Conservation (phyloP, 2,113 vertebrate genomes). For the Syngnathoides biaculeatus region DNA sequence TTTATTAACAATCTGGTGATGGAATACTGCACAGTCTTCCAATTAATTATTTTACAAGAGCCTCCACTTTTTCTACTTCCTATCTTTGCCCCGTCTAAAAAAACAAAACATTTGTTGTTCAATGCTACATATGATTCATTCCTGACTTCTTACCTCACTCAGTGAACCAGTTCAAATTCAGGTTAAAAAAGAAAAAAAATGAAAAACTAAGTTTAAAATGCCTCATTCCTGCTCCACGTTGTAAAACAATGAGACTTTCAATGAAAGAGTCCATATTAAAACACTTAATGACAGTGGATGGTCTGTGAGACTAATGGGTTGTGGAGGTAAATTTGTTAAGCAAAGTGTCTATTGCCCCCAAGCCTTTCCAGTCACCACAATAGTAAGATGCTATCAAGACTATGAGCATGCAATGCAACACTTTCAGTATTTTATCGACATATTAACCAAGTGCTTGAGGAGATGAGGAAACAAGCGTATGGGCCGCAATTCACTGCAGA, state of each 20-base stretch:
- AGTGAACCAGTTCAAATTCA: too few relatives aligned
- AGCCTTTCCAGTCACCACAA: conserved; percentile 24
- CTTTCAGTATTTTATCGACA: conserved; percentile 54
- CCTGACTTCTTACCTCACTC: too few relatives aligned
- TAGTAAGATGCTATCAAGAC: conserved; percentile 62
- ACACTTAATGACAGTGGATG: too few relatives aligned
- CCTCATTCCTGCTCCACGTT: too few relatives aligned
- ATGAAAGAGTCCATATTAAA: too few relatives aligned
- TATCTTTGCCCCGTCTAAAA: too few relatives aligned
- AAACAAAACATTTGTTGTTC: too few relatives aligned
- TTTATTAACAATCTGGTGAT: neutral
- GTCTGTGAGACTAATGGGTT: neutral
- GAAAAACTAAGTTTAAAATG: too few relatives aligned
- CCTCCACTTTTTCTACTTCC: neutral
- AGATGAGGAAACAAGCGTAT: conserved; percentile 18
- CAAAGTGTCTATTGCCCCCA: conserved; percentile 35
- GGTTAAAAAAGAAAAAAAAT: too few relatives aligned
- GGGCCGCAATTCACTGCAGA: conserved; percentile 21
- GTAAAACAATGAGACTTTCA: too few relatives aligned
- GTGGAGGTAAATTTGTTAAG: conserved; percentile 46
- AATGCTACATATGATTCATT: too few relatives aligned
- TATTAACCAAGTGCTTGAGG: conserved; percentile 33
- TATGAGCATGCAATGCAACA: conserved; percentile 47
- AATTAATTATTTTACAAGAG: neutral
- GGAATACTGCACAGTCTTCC: neutral